These are phyloP conservation scores for Drosophila pachea DNA, from an alignment of 1,140 invertebrate genomes.

Conservation along the genomic window DNA sequence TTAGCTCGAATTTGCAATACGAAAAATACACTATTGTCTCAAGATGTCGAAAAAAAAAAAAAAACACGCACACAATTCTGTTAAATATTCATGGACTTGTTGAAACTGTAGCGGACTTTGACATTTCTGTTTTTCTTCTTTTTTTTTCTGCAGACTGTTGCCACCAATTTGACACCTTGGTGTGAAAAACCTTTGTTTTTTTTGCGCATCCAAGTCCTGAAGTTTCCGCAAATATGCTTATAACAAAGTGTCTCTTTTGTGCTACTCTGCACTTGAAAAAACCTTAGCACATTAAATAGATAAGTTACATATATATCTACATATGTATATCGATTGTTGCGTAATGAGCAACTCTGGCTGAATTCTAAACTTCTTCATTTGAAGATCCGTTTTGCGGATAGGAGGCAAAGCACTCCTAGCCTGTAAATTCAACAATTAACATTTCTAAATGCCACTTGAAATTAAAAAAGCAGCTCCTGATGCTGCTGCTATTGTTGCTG, in stretches of 20 bases:
- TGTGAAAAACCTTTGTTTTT: constrained; percentile 60
- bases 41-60: constrained; percentile 44
- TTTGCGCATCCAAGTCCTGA: background rate
- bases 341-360: background rate
- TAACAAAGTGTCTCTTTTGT: constrained; percentile 10
- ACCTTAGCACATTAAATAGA: background rate
- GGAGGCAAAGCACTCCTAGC: constrained; percentile 14
- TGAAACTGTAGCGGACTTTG: constrained; percentile 40
- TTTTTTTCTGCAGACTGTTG: background rate
- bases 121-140: constrained; percentile 40
- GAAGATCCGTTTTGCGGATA: background rate
- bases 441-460: constrained; percentile 65
- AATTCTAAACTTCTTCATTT: background rate
- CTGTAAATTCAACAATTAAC: constrained; percentile 47
- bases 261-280: background rate
- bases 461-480: constrained; percentile 22
- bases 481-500: constrained; percentile 28
- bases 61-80: too few relatives aligned
- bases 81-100: constrained; percentile 17
- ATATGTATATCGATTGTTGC: constrained; percentile 1
- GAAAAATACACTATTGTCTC: constrained; percentile 53
- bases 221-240: background rate
- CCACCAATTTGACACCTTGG: constrained; percentile 55
- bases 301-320: too few relatives aligned
- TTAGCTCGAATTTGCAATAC: constrained; percentile 60